A percentile compares a stretch with the other conserved stretches of the same genome.
These are phyloP conservation scores for Bothrops jararaca DNA, from an alignment of 2,113 vertebrate genomes.

Conservation along the genomic window DNA sequence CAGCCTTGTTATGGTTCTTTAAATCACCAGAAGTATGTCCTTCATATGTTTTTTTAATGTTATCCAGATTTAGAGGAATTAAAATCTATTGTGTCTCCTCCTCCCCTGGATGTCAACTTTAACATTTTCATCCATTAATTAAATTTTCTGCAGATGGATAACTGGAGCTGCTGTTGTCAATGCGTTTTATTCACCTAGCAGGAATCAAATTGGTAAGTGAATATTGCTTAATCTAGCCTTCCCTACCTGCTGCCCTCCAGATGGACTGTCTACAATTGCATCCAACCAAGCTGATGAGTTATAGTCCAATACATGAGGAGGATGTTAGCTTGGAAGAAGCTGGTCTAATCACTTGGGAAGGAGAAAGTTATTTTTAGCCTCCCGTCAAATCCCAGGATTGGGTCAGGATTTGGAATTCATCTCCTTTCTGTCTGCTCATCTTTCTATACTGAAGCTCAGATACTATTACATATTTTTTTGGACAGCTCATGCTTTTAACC, in stretches of 20 bases:
- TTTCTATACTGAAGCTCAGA: neutral
- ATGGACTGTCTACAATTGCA: neutral
- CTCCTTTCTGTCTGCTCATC: neutral
- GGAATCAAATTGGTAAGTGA: slow-evolving; percentile 93
- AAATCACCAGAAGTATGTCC: neutral
- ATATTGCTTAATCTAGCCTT: neutral
- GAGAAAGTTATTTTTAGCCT: neutral
- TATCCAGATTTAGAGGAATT: neutral
- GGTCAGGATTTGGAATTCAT: neutral
- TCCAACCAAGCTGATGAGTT: neutral
- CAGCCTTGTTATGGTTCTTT: neutral
- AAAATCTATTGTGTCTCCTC: neutral
- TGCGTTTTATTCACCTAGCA: slow-evolving; percentile 91
- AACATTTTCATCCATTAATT: slow-evolving; percentile 11
- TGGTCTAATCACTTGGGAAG: neutral
- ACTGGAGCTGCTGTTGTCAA: slow-evolving; percentile 94
- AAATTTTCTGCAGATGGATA: slow-evolving; percentile 82
- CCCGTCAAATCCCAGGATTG: neutral
- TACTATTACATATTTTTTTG: neutral
- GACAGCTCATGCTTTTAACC: neutral
- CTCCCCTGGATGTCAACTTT: neutral
- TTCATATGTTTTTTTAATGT: neutral
- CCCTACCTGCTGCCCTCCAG: neutral
- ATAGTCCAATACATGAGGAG: neutral
- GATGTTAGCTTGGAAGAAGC: neutral